Evolutionary conservation across 2,113 vertebrate genomes (phyloP).

Genomic region (Empidonax alnorum): DNA sequence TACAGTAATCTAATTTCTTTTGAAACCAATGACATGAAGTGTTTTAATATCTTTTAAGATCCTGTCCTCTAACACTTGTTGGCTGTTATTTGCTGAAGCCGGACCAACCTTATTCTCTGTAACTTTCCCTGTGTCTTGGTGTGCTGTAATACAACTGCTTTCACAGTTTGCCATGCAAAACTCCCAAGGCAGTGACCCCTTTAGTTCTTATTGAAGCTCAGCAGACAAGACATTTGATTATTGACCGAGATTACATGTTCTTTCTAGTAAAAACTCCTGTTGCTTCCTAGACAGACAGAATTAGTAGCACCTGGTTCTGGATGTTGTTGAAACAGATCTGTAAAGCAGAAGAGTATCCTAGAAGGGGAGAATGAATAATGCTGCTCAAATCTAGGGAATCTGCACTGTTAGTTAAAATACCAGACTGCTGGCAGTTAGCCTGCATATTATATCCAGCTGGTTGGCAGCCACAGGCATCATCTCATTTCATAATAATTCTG

Average conservation of each 20-base stretch:
- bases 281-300: neutral
- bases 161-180: neutral
- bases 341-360: neutral
- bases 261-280: neutral
- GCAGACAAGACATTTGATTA: neutral
- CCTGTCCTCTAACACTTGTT: neutral
- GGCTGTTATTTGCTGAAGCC: neutral
- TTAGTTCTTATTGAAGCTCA: neutral
- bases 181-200: fast-evolving
- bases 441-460: neutral
- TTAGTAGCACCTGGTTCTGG: neutral
- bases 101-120: neutral
- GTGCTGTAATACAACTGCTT: neutral
- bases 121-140: neutral
- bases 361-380: neutral
- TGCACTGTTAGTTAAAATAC: neutral
- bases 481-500: neutral
- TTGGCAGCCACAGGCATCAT: neutral
- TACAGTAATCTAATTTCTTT: neutral
- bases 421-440: neutral
- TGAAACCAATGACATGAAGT: neutral
- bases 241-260: fast-evolving
- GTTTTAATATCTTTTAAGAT: neutral
- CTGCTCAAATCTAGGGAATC: neutral
- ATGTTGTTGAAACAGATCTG: neutral